Evolutionary conservation across 2,797 vertebrate species (phyloP).

Genomic region (Phoeniculus purpureus): DNA sequence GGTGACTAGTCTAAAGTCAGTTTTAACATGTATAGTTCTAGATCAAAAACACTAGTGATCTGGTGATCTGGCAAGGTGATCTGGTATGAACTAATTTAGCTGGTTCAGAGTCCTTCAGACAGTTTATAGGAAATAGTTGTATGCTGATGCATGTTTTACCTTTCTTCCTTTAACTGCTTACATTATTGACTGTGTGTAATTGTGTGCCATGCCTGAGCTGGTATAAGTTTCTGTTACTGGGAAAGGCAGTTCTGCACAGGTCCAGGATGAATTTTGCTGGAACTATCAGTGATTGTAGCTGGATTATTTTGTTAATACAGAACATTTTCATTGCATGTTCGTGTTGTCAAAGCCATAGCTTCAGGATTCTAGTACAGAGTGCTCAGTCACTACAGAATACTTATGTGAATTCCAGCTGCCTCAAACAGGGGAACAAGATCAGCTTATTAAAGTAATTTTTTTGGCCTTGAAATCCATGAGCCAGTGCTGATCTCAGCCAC

Average conservation of each 20-base stretch:
- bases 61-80: not conserved
- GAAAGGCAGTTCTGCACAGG: not conserved
- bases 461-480: not conserved
- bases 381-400: not conserved
- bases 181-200: not conserved
- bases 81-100: not conserved
- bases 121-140: not conserved
- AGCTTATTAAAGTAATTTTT: not conserved
- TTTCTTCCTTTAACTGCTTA: not conserved
- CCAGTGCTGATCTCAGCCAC: not conserved
- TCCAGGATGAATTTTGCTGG: not conserved
- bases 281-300: not conserved
- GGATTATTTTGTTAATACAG: not conserved
- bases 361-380: not conserved
- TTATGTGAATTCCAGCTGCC: not conserved
- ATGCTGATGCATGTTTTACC: not conserved
- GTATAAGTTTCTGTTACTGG: not conserved
- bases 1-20: not conserved
- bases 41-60: fast-evolving
- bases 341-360: not conserved
- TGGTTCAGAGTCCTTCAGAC: not conserved
- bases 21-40: not conserved
- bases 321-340: not conserved
- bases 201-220: not conserved
- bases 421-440: not conserved